Evolutionary conservation across 2,888 invertebrate species (phyloP), one percentile per base, ranked within the genome.

Genomic region (Limnephilus rhombicus): DNA sequence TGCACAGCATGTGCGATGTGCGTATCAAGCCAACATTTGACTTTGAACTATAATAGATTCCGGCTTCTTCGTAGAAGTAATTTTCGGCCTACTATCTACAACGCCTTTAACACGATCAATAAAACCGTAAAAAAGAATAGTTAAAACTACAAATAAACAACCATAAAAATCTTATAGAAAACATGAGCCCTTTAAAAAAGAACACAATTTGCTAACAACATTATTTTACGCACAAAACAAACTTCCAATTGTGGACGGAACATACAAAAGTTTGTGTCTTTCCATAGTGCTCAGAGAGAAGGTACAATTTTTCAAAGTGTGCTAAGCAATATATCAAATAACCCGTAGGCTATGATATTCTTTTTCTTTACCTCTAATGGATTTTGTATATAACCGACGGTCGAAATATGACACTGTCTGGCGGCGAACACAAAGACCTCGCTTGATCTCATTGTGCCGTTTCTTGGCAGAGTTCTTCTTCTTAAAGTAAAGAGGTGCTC

Each of bases 291-390:
- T 68, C 9, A 68, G 68, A 68, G 24, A 24, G 68, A 68, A 68
- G 68, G 68, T 68, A 68, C 68, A 68, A 83, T 83, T 83, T 83
- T 34, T 37, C 80, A 53, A 53, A 87, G n/a, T 45, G 92, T 91
- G 91, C 92, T 90, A 91, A 93, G 93, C 92, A 85, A 93, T 93
- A 92, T 93, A 93, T 93, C 93, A 93, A 92, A 93, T 93, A 92
- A 93, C 93, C 93, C 91, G 90, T 90, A 89, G 92, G 80, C 93
- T 85, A 85, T 31, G 86, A 89, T 68, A 90, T 93, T 91, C 90
- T 89, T 93, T 93, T 93, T 92, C 90, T 92, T 89, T 89, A 82
- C 90, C 81, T 86, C 91, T 93, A 93, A 93, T 93, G 93, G 93
- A 93, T 93, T 93, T 93, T 89, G 91, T 93, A 93, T 53, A 53